A percentile compares a stretch with the other conserved stretches of the same genome.
phyloP scores from a whole-genome alignment of 2,113 vertebrate species.

The Clupea harengus region DNA sequence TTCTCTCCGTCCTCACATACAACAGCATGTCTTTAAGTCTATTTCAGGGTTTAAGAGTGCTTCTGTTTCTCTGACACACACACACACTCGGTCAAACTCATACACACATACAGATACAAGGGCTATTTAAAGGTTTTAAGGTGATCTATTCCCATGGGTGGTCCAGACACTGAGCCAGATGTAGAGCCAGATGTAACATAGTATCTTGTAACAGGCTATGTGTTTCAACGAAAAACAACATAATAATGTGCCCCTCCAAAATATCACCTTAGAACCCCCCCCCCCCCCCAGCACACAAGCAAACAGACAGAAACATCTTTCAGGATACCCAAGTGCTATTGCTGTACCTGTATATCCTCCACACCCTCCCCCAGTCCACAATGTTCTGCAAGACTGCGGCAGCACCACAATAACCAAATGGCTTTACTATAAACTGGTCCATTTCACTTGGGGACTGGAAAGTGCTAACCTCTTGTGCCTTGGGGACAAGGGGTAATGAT shows the following conservation, averaged over 20 bases:
- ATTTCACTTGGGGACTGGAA: not conserved
- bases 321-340: not conserved
- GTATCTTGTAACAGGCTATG: too few species aligned
- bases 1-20: not conserved
- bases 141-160: constrained; percentile 17
- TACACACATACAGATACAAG: not conserved
- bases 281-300: not conserved
- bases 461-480: not conserved
- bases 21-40: not conserved
- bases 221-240: not conserved
- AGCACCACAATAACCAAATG: not conserved
- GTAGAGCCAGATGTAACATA: not conserved
- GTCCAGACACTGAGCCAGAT: not conserved
- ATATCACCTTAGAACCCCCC: not conserved
- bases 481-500: not conserved
- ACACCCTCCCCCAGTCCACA: not conserved
- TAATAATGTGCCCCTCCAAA: not conserved
- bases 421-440: not conserved
- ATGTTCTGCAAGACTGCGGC: not conserved
- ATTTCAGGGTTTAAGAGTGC: not conserved
- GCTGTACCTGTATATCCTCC: not conserved
- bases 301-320: not conserved
- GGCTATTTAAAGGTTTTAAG: constrained; percentile 3
- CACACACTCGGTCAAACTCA: not conserved
- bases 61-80: constrained; percentile 14